These are phyloP conservation scores for Peromyscus aztecus DNA, from an alignment of 2,797 vertebrate species.

Conservation along the genomic window DNA sequence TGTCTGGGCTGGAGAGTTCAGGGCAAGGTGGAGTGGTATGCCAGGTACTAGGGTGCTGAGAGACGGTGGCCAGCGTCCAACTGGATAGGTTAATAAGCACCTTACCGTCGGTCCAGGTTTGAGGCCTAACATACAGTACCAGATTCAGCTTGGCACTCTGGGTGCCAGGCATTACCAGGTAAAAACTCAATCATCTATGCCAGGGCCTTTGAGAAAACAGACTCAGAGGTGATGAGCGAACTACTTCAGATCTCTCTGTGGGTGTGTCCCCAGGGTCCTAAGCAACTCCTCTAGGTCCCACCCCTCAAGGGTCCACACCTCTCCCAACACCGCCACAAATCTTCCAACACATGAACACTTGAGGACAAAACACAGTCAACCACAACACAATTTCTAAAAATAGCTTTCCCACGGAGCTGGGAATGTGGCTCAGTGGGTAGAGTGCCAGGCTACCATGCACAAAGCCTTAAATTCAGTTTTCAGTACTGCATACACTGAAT, in stretches of 20 bases:
- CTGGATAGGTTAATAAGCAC: not conserved
- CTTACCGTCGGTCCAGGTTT: not conserved
- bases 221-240: not conserved
- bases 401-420: not conserved
- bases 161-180: not conserved
- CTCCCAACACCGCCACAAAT: not conserved
- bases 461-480: not conserved
- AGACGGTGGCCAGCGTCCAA: not conserved
- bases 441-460: not conserved
- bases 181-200: too few species aligned
- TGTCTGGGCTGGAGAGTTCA: not conserved
- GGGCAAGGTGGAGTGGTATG: not conserved
- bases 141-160: not conserved
- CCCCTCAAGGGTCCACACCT: not conserved
- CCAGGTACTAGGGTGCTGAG: not conserved
- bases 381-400: not conserved
- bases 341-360: not conserved
- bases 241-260: not conserved
- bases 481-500: not conserved
- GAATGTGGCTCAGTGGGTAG: not conserved
- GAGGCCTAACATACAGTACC: not conserved
- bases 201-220: not conserved
- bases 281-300: not conserved
- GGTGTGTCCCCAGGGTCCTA: rapidly evolving
- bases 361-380: not conserved